phyloP scores from a whole-genome alignment of 2,113 vertebrate genomes.

The Peromyscus californicus region DNA sequence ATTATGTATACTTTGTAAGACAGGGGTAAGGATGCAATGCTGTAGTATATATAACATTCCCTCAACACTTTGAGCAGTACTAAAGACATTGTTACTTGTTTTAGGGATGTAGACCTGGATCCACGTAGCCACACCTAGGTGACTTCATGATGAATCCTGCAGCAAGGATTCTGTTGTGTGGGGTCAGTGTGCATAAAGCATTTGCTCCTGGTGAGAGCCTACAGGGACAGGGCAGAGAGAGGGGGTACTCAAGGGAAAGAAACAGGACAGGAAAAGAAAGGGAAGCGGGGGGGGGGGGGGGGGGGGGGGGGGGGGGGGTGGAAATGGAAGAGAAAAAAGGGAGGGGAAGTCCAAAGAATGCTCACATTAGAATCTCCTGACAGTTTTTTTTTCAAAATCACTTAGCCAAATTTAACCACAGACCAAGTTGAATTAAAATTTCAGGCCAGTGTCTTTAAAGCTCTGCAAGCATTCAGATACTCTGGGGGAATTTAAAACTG shows the following conservation, averaged over 20 bases:
- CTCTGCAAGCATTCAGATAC: background rate
- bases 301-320: too few relatives aligned
- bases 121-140: background rate
- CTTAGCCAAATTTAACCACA: background rate
- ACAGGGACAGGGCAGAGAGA: background rate
- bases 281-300: too few relatives aligned
- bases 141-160: background rate
- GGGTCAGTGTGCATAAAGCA: rapidly evolving
- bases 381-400: background rate
- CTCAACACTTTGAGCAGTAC: background rate
- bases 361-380: background rate
- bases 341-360: background rate
- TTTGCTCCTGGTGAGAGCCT: too few relatives aligned
- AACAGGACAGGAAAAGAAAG: background rate
- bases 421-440: constrained; percentile 9
- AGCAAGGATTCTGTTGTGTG: background rate
- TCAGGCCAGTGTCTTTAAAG: constrained; percentile 31
- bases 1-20: background rate
- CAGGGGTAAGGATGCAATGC: background rate
- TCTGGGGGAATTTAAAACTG: background rate
- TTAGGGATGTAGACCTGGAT: background rate
- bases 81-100: background rate
- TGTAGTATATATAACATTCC: background rate
- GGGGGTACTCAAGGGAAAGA: background rate
- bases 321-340: rapidly evolving